These are phyloP conservation scores for Diplolepis rosae DNA, from an alignment of 2,888 invertebrate species.

Conservation along the genomic window DNA sequence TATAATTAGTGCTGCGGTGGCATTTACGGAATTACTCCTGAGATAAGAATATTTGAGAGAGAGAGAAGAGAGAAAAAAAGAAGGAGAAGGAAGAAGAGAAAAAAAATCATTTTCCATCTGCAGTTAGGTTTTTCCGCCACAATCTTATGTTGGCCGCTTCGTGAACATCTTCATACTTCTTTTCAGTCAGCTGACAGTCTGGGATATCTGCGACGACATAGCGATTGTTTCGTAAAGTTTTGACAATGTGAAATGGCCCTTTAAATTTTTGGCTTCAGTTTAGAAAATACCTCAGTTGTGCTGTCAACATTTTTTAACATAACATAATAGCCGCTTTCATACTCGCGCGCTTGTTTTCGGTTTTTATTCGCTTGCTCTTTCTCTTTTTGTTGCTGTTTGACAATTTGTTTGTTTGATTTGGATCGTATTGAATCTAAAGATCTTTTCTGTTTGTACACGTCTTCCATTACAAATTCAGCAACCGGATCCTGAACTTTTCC, in stretches of 20 bases:
- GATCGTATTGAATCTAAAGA: conserved; percentile 35
- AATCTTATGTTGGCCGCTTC: no score
- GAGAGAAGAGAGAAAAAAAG: no score
- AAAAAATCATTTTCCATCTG: no score
- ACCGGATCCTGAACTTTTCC: conserved; percentile 34
- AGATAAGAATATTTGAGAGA: no score
- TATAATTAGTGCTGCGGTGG: no score
- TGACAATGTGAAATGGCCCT: background rate
- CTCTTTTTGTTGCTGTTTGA: conserved; percentile 48
- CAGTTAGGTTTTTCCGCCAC: no score
- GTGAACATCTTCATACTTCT: no score
- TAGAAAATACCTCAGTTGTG: background rate
- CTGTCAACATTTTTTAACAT: background rate
- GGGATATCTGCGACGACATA: no score
- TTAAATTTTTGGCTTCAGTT: background rate
- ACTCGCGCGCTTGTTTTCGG: conserved; percentile 18
- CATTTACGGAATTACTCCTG: no score
- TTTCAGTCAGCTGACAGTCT: no score
- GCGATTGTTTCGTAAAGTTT: no score
- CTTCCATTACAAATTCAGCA: background rate
- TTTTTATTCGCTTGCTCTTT: conserved; percentile 35
- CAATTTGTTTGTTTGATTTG: conserved; percentile 39
- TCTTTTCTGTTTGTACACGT: conserved; percentile 31
- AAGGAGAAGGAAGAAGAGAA: no score
- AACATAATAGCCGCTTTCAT: background rate